Evolutionary conservation across 2,113 vertebrate species (phyloP).

Genomic region (Grantiella picta): DNA sequence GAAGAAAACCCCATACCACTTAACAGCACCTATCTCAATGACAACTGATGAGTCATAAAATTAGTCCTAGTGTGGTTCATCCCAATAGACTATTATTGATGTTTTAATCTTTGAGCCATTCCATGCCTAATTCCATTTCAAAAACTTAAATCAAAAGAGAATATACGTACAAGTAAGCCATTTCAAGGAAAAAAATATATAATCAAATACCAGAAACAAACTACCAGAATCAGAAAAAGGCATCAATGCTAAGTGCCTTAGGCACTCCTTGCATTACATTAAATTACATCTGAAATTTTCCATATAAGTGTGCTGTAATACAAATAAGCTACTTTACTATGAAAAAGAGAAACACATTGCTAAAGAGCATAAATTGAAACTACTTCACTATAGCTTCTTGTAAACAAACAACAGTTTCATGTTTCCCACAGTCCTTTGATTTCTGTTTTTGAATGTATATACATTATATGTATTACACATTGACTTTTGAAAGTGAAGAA

Average conservation of each 20-base stretch:
- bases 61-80: background rate
- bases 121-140: background rate
- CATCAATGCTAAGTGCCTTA: background rate
- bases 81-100: background rate
- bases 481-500: background rate
- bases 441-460: background rate
- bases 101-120: background rate
- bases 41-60: background rate
- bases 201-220: background rate
- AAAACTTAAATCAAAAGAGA: background rate
- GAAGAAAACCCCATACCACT: background rate
- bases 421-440: background rate
- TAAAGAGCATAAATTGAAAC: background rate
- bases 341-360: background rate
- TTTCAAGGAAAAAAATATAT: background rate
- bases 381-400: background rate
- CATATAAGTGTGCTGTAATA: background rate
- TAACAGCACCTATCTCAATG: background rate
- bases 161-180: background rate
- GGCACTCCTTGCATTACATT: background rate
- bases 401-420: background rate
- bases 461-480: background rate
- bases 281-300: constrained; percentile 3
- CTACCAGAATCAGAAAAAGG: background rate
- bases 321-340: background rate